phyloP scores from a whole-genome alignment of 2,113 vertebrate genomes.

The Salvelinus namaycush region DNA sequence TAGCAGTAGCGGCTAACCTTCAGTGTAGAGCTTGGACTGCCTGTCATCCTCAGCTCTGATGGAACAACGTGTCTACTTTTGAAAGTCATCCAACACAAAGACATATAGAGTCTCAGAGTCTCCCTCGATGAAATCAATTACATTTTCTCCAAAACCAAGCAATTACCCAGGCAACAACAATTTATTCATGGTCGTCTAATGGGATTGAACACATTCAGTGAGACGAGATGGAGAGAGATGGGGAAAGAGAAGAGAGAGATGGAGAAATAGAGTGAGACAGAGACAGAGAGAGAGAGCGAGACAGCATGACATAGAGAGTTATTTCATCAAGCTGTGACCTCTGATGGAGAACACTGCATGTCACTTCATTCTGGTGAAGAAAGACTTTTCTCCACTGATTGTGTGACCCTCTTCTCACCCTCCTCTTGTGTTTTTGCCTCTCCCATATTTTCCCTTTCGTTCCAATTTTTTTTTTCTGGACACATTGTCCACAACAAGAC shows the following conservation, averaged over 20 bases:
- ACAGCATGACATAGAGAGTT: neutral
- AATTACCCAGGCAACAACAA: neutral
- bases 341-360: neutral
- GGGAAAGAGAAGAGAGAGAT: neutral
- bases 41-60: no score
- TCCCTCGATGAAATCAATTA: neutral
- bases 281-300: neutral
- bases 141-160: neutral
- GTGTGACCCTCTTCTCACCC: neutral
- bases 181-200: neutral
- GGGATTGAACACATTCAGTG: neutral
- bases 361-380: neutral
- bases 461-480: neutral
- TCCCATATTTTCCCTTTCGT: neutral
- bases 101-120: neutral
- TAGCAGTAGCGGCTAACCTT: neutral
- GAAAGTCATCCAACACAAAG: constrained; percentile 3
- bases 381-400: neutral
- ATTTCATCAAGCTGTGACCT: neutral
- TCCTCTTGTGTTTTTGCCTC: neutral
- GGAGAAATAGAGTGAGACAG: neutral
- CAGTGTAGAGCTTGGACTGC: no score
- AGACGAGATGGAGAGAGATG: neutral
- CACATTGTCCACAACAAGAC: neutral
- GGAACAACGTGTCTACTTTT: neutral